These are phyloP conservation scores for Drosophila maculinotata DNA, from an alignment of 2,888 invertebrate species.

Conservation along the genomic window DNA sequence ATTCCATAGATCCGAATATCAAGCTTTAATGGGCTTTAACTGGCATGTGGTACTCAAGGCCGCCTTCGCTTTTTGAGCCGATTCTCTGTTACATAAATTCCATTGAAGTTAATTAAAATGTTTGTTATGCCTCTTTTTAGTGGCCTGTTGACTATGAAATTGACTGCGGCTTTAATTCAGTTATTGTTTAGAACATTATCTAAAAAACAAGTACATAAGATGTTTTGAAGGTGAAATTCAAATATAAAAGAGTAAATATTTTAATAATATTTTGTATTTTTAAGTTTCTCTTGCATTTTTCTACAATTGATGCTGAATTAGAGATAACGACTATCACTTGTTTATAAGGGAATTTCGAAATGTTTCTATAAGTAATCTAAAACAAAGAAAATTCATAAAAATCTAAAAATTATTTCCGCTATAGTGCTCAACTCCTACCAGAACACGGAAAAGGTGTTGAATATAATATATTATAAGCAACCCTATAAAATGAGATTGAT, in stretches of 20 bases:
- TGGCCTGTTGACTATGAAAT: slow-evolving; percentile 14
- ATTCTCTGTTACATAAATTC: slow-evolving; percentile 57
- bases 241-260: too few species aligned
- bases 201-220: background rate
- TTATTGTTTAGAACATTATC: slow-evolving; percentile 25
- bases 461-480: background rate
- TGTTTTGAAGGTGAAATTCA: background rate
- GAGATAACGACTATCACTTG: too few species aligned
- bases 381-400: background rate
- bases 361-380: background rate
- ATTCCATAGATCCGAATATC: slow-evolving; percentile 55
- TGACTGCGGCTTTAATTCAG: background rate
- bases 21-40: slow-evolving; percentile 66
- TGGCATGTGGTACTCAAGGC: slow-evolving; percentile 50
- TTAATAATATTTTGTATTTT: too few species aligned
- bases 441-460: background rate
- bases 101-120: slow-evolving; percentile 49
- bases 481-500: slow-evolving; percentile 10
- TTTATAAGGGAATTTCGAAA: too few species aligned
- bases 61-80: slow-evolving; percentile 35
- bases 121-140: slow-evolving; percentile 17
- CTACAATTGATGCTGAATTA: too few species aligned
- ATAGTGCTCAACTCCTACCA: too few species aligned
- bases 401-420: background rate
- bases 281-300: too few species aligned